Conservation (phyloP, 2,797 vertebrate genomes). For the Scarus forsteni region DNA sequence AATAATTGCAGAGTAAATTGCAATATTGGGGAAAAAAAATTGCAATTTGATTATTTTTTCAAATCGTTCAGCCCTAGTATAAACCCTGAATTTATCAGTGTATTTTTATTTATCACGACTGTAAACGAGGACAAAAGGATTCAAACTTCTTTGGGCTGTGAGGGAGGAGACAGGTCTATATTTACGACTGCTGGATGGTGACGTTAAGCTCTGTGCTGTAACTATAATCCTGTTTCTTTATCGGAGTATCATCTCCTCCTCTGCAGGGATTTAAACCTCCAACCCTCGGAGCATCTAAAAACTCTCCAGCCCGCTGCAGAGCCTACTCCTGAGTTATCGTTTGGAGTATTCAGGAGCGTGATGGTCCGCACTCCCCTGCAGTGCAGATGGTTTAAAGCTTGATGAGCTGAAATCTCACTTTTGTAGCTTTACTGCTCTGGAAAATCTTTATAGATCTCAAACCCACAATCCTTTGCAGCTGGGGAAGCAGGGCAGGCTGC, state of each 20-base stretch:
- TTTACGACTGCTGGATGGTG: no score
- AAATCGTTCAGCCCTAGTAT: no score
- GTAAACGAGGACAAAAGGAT: no score
- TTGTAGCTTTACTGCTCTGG: conserved; percentile 82
- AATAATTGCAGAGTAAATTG: no score
- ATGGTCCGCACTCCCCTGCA: conserved; percentile 73
- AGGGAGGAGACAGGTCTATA: no score
- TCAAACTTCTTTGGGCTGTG: no score
- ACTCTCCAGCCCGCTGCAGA: conserved; percentile 72
- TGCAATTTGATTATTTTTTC: no score
- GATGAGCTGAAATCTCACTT: conserved; percentile 84
- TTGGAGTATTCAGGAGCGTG: conserved; percentile 73
- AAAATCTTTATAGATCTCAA: conserved; percentile 86
- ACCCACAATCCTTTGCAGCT: conserved; percentile 88
- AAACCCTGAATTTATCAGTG: no score
- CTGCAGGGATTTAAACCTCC: conserved; percentile 49
- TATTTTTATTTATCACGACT: no score
- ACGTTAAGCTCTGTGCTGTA: no score
- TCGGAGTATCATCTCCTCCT: conserved; percentile 25
- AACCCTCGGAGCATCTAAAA: conserved; percentile 69
- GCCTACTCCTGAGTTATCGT: conserved; percentile 81
- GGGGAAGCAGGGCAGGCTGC: conserved; percentile 82
- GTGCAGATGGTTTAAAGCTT: conserved; percentile 86
- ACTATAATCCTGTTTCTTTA: not conserved
- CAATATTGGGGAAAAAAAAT: no score